Evolutionary conservation across 2,113 vertebrate species (phyloP).

Genomic region (Campylomormyrus numenius): DNA sequence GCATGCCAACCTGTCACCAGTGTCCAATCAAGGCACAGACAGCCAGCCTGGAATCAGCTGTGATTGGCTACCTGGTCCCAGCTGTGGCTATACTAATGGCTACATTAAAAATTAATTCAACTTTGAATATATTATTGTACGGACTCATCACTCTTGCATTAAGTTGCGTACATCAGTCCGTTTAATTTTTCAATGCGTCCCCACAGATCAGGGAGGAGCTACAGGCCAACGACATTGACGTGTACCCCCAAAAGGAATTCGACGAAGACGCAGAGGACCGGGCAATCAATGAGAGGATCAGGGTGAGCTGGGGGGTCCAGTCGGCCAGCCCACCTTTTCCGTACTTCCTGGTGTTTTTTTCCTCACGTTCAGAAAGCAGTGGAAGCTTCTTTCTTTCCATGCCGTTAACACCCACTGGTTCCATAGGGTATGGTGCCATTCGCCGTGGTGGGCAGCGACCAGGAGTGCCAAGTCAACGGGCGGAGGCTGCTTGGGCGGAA

Average conservation of each 20-base stretch:
- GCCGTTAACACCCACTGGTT: background rate
- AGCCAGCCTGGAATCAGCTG: background rate
- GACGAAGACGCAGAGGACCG: slow-evolving; percentile 91
- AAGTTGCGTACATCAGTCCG: background rate
- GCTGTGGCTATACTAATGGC: background rate
- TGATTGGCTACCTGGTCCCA: background rate
- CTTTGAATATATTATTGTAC: background rate
- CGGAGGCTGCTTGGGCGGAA: slow-evolving; percentile 91
- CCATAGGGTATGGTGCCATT: slow-evolving; percentile 96
- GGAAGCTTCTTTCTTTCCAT: background rate
- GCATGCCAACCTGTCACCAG: background rate
- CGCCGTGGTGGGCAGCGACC: slow-evolving; percentile 95
- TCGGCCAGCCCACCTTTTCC: background rate
- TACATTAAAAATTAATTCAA: background rate
- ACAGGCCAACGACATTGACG: slow-evolving; percentile 83
- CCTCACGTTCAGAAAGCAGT: background rate
- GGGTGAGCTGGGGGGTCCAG: slow-evolving; percentile 53
- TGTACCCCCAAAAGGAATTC: slow-evolving; percentile 96
- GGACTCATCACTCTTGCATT: background rate
- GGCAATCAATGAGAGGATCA: slow-evolving; percentile 91
- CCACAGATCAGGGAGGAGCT: slow-evolving; percentile 88
- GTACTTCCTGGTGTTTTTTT: background rate
- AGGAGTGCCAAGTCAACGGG: slow-evolving; percentile 96
- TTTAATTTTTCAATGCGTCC: background rate
- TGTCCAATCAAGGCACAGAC: background rate